Base-by-base conservation (phyloP, 2,888 invertebrate genomes). In the Aphodius sticticus region DNA sequence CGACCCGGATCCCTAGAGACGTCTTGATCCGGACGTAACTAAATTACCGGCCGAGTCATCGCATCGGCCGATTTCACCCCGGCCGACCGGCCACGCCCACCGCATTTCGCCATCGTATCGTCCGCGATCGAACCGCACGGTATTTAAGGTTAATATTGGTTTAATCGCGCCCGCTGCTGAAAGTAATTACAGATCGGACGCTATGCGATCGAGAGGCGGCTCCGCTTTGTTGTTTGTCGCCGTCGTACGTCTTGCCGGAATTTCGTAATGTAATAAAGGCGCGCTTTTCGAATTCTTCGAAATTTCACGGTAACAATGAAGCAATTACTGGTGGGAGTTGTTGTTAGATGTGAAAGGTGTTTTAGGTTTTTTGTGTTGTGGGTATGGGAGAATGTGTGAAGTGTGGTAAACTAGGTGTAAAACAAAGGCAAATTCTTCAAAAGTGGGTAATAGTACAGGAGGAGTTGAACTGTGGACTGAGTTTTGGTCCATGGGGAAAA, bases 151-250 rank as follows among this genome's bases (percentile, higher is more conserved):
- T 74, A 74, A 74, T 74, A 74, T 74, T 74, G 74, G 74, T 37
- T 74, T 74, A 74, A 74, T 74, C 36, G 74, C 15, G 74, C 36
- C 74, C 53, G 53, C 53, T 12, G 53, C 53, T 53, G 53, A 53
- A 53, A 53, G 74, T 74, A 74, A 74, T 74, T 74, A 74, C 74
- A 74, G 74, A 74, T 37, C 74, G 74, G 74, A 36, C 37, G 74
- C 35, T 74, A n/a, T 36, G 74, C 37, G 26, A 26, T 26, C 26
- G 26, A 26, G 26, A 26, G 26, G 26, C 74, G 74, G 74, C 74
- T 74, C 35, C 36, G 37, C 53, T 53, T 53, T 53, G 53, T 53
- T 53, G 53, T 53, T 53, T 53, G 12, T 12, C 53, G 53, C 12
- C 53, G 53, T 53, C 53, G 53, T 53, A 12, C 53, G 53, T 12